Conservation (phyloP, 2,797 vertebrate species). For the Neopelma chrysocephalum region DNA sequence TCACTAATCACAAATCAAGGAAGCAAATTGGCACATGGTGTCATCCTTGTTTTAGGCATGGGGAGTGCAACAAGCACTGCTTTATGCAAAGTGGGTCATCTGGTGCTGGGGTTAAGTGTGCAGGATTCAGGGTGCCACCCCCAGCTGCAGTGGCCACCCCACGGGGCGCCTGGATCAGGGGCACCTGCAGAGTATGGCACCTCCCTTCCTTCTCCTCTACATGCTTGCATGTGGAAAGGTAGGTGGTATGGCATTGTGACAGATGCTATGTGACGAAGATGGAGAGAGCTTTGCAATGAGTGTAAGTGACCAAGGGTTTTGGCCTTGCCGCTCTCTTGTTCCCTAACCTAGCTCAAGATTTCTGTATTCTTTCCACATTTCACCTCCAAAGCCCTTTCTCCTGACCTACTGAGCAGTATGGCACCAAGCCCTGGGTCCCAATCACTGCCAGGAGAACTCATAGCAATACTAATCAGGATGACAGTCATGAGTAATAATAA, state of each 20-base stretch:
- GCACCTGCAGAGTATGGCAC: not conserved
- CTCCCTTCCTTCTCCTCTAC: not conserved
- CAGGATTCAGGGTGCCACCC: not conserved
- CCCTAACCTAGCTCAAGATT: not conserved
- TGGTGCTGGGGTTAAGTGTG: accelerated
- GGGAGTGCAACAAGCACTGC: accelerated
- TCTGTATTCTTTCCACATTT: not conserved
- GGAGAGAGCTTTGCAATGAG: not conserved
- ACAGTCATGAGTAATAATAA: not conserved
- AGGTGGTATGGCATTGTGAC: not conserved
- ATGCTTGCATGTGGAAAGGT: not conserved
- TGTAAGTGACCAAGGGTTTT: not conserved
- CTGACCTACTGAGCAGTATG: not conserved
- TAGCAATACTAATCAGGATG: not conserved
- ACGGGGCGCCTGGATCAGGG: accelerated
- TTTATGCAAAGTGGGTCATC: not conserved
- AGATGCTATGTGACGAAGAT: not conserved
- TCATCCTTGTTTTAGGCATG: not conserved
- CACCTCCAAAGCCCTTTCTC: not conserved
- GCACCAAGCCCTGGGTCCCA: not conserved
- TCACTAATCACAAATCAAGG: not conserved
- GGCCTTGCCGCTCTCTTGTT: not conserved
- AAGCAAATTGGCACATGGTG: not conserved
- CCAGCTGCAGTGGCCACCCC: accelerated
- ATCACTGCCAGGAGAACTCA: not conserved